phyloP scores from a whole-genome alignment of 2,888 invertebrate species.

The Neria commutata region DNA sequence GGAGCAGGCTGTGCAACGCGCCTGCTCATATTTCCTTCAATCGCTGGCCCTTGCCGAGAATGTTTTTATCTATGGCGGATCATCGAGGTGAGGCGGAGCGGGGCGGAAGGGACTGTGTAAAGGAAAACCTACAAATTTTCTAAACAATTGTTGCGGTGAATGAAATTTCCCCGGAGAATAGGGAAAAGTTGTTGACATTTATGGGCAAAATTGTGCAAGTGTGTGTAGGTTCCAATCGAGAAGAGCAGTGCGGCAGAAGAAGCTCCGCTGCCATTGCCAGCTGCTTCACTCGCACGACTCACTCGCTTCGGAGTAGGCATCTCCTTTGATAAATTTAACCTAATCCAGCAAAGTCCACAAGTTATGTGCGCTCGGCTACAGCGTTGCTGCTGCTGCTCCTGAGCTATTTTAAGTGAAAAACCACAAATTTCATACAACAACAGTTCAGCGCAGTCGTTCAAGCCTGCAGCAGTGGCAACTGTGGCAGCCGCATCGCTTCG shows the following conservation, averaged over 20 bases:
- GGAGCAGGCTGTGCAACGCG: background rate
- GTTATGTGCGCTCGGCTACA: no score
- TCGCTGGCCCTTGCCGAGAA: no score
- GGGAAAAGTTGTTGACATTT: constrained; percentile 27
- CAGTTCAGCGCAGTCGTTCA: background rate
- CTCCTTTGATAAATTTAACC: constrained; percentile 15
- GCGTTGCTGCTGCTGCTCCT: background rate
- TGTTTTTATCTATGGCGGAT: no score
- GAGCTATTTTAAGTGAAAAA: background rate
- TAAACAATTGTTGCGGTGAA: constrained; percentile 24
- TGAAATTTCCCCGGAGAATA: constrained; percentile 14
- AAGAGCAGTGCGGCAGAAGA: background rate
- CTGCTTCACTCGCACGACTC: background rate
- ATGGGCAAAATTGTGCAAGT: constrained; percentile 22
- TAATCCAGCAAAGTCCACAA: background rate
- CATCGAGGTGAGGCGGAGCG: no score
- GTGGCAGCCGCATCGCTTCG: no score
- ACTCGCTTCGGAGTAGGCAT: no score
- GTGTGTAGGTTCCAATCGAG: background rate
- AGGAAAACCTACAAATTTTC: background rate
- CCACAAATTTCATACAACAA: constrained; percentile 10
- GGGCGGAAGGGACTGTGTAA: no score
- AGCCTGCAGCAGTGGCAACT: background rate
- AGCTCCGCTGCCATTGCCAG: background rate
- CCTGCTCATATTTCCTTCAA: background rate